Evolutionary conservation across 2,797 vertebrate species (phyloP).

Genomic region (Rallus crepitans): DNA sequence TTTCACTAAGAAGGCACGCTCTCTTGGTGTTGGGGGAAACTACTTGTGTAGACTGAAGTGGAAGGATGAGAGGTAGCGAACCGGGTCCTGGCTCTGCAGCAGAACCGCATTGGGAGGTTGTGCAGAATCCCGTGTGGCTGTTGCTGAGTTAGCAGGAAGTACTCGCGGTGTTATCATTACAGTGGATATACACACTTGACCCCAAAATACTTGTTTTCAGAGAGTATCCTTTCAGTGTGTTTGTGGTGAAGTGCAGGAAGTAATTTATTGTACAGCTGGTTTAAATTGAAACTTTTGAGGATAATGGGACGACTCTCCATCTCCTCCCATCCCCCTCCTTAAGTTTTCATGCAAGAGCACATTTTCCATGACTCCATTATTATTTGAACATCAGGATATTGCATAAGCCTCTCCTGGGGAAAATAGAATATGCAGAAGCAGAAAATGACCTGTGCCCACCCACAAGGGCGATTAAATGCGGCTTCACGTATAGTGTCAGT

Average conservation of each 20-base stretch:
- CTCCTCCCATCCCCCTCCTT: constrained; percentile 1
- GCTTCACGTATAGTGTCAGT: constrained; percentile 13
- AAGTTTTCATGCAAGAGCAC: constrained; percentile 29
- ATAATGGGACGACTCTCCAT: constrained; percentile 21
- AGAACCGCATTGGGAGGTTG: rapidly evolving
- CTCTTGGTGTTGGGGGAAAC: not conserved
- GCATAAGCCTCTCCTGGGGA: constrained; percentile 57
- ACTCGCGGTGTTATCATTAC: not conserved
- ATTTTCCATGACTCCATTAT: constrained; percentile 69
- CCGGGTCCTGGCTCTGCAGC: not conserved
- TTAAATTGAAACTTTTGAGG: constrained; percentile 60
- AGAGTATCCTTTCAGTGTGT: not conserved
- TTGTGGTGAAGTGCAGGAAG: constrained; percentile 48
- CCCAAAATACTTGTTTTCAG: not conserved
- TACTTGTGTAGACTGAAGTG: not conserved
- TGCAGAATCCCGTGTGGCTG: not conserved
- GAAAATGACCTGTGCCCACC: constrained; percentile 35
- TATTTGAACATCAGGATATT: constrained; percentile 70
- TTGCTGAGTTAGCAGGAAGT: not conserved
- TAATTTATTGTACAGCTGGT: constrained; percentile 66
- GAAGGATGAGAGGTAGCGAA: not conserved
- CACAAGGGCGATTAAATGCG: constrained; percentile 15
- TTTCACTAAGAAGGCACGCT: not conserved
- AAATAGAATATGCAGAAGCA: constrained; percentile 26
- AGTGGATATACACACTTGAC: not conserved